Percentiles rank a stretch among this genome's conserved stretches.
Conservation (phyloP, 2,888 invertebrate genomes). For the Tinea pellionella region DNA sequence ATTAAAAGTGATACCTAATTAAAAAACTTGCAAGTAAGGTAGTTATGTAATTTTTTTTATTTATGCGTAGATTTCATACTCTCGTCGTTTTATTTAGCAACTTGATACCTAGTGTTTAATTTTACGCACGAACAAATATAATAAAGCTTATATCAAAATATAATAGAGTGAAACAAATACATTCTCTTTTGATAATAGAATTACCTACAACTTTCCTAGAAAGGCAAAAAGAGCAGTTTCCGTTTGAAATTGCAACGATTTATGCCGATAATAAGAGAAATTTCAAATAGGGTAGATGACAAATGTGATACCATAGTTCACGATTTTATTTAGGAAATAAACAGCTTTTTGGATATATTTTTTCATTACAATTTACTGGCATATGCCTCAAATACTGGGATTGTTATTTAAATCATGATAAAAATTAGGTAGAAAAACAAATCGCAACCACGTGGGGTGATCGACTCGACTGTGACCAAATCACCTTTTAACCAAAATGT, state of each 20-base stretch:
- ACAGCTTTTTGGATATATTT: too few relatives aligned
- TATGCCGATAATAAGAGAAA: neutral
- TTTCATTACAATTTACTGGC: too few relatives aligned
- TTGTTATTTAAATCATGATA: too few relatives aligned
- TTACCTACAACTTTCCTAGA: conserved; percentile 5
- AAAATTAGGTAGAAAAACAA: too few relatives aligned
- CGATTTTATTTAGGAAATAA: too few relatives aligned
- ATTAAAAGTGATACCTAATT: neutral
- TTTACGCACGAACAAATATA: conserved; percentile 10
- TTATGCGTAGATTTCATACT: neutral
- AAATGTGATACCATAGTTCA: too few relatives aligned
- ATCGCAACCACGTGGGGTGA: too few relatives aligned
- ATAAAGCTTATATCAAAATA: conserved; percentile 5
- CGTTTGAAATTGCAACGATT: neutral
- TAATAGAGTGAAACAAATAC: conserved; percentile 2
- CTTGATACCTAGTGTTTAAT: neutral
- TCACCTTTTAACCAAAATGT: too few relatives aligned
- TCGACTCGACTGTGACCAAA: too few relatives aligned
- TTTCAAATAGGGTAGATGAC: neutral
- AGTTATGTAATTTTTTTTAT: neutral
- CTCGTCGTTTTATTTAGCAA: neutral
- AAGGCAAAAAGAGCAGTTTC: neutral
- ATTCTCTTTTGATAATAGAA: conserved; percentile 7
- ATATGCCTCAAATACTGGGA: too few relatives aligned
- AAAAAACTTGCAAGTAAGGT: neutral